Percentiles rank a stretch among this genome's conserved stretches.
phyloP scores from a whole-genome alignment of 2,113 vertebrate genomes.

The Neofelis nebulosa region DNA sequence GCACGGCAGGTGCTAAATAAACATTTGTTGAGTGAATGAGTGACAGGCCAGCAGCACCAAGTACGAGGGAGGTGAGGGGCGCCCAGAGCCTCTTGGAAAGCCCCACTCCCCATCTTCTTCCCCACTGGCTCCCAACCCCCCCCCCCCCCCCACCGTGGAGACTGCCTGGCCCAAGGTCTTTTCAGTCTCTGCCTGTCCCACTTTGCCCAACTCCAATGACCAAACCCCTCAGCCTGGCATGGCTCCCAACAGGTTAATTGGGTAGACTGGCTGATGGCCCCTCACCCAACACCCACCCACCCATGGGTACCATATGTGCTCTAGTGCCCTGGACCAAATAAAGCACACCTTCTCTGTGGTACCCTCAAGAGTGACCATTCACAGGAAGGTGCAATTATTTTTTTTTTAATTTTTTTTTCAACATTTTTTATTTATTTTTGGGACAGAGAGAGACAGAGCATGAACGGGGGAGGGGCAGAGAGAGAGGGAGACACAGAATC shows the following conservation, averaged over 20 bases:
- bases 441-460: too few species aligned
- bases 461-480: too few species aligned
- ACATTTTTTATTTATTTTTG: too few species aligned
- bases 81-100: accelerated
- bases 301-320: background rate
- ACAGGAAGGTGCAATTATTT: background rate
- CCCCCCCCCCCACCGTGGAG: accelerated
- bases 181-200: background rate
- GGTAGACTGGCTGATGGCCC: too few species aligned
- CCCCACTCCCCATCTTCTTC: too few species aligned
- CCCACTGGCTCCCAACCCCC: background rate
- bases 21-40: constrained; percentile 59
- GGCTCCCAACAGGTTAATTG: background rate
- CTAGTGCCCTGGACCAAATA: background rate
- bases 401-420: too few species aligned
- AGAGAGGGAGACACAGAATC: too few species aligned
- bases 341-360: background rate
- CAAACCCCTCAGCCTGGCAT: background rate
- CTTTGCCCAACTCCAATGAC: background rate
- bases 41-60: background rate
- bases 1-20: constrained; percentile 49
- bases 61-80: background rate
- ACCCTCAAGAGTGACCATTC: background rate
- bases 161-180: background rate
- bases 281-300: background rate